These are phyloP conservation scores for Escarpia spicata DNA, from an alignment of 2,888 invertebrate species.

Conservation along the genomic window DNA sequence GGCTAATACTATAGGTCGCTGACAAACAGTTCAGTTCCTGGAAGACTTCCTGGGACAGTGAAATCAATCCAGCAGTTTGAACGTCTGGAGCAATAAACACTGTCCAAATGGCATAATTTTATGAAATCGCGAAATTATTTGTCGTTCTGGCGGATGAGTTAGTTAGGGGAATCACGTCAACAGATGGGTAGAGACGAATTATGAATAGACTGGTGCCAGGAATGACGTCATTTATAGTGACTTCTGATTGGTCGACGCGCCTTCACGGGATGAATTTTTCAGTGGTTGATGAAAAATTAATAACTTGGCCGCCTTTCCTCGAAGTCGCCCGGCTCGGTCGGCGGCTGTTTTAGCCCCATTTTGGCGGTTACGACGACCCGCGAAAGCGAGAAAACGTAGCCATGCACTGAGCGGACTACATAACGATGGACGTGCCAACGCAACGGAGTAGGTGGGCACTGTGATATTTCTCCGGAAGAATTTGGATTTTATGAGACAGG, in stretches of 20 bases:
- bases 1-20: no score
- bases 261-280: conserved; percentile 10
- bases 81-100: background rate
- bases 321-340: background rate
- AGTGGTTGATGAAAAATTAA: conserved; percentile 16
- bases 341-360: conserved; percentile 16
- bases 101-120: background rate
- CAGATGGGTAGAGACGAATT: background rate
- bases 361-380: conserved; percentile 6
- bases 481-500: conserved; percentile 16
- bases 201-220: conserved; percentile 16
- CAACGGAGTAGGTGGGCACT: conserved; percentile 13
- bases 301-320: conserved; percentile 6
- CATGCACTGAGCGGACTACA: conserved; percentile 2
- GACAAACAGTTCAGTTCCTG: background rate
- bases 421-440: background rate
- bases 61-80: background rate
- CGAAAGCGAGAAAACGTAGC: background rate
- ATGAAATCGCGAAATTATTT: background rate
- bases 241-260: background rate
- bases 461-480: conserved; percentile 16
- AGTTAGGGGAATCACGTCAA: conserved; percentile 2
- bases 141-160: background rate
- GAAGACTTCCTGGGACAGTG: background rate
- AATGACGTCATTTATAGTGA: conserved; percentile 16